Evolutionary conservation across 30 jellyfish, hydroid and myxozoan species (phyloP).

Genomic region (Cassiopea xamachana): DNA sequence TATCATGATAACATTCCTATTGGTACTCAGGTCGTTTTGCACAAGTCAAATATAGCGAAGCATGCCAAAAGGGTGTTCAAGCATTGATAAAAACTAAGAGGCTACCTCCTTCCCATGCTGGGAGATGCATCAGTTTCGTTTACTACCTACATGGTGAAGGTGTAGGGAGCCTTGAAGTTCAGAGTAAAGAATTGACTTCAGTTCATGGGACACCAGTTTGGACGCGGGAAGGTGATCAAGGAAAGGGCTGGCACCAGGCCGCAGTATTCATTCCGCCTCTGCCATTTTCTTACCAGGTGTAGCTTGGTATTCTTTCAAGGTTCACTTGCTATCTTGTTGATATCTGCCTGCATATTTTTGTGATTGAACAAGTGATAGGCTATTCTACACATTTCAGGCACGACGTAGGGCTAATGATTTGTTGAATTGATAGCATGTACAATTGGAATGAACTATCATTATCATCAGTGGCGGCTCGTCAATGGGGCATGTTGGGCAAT

Average conservation of each 20-base stretch:
- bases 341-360: background rate
- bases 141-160: constrained; percentile 45
- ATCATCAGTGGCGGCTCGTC: too few relatives aligned
- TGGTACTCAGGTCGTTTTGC: constrained; percentile 55
- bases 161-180: constrained; percentile 42
- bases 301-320: background rate
- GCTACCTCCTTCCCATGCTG: constrained; percentile 46
- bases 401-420: background rate
- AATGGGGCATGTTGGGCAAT: too few relatives aligned
- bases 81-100: constrained; percentile 38
- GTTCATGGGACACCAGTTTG: constrained; percentile 18
- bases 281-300: constrained; percentile 44
- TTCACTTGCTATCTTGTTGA: background rate
- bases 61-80: constrained; percentile 45
- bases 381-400: background rate
- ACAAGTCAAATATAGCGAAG: constrained; percentile 41
- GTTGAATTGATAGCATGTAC: background rate
- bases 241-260: constrained; percentile 61
- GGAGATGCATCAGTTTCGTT: constrained; percentile 51
- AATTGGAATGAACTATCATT: background rate
- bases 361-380: too few relatives aligned
- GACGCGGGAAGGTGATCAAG: constrained; percentile 46
- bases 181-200: constrained; percentile 40
- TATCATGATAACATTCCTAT: background rate
- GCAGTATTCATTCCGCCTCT: constrained; percentile 22